A percentile compares a stretch with the other conserved stretches of the same genome.
Conservation (phyloP, 2,797 vertebrate genomes). For the Chanos chanos region DNA sequence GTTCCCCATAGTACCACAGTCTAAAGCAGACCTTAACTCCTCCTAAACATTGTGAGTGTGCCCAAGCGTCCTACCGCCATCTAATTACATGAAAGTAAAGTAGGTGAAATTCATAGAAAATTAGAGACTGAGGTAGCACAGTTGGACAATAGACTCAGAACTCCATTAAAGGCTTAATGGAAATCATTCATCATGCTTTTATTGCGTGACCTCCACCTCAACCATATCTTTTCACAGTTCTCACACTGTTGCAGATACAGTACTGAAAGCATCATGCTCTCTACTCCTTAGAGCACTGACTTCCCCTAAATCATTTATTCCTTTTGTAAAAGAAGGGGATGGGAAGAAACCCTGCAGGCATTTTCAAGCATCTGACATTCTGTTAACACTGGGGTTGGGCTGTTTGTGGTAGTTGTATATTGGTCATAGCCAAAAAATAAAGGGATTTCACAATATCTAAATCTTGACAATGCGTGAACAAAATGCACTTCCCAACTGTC, state of each 20-base stretch:
- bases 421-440: neutral
- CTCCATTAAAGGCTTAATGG: constrained; percentile 65
- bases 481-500: too few species aligned
- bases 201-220: constrained; percentile 63
- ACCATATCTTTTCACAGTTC: constrained; percentile 44
- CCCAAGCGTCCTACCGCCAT: constrained; percentile 54
- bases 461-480: constrained; percentile 10
- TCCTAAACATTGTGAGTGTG: constrained; percentile 50
- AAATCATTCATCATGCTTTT: constrained; percentile 68
- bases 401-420: neutral
- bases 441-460: too few species aligned
- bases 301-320: constrained; percentile 29
- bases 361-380: constrained; percentile 18
- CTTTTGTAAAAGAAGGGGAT: constrained; percentile 37
- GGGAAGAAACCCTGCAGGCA: neutral
- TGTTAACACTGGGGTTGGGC: constrained; percentile 1
- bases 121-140: constrained; percentile 40
- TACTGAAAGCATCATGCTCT: constrained; percentile 30
- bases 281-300: constrained; percentile 15
- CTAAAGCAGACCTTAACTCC: constrained; percentile 51
- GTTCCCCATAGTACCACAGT: constrained; percentile 42
- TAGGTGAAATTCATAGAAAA: constrained; percentile 49
- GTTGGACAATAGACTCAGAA: constrained; percentile 53
- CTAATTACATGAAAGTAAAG: constrained; percentile 63
- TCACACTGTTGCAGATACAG: constrained; percentile 44